Percentiles rank a stretch among this genome's conserved stretches.
These are phyloP conservation scores for Azemiops feae DNA, from an alignment of 2,113 vertebrate species.

Conservation along the genomic window DNA sequence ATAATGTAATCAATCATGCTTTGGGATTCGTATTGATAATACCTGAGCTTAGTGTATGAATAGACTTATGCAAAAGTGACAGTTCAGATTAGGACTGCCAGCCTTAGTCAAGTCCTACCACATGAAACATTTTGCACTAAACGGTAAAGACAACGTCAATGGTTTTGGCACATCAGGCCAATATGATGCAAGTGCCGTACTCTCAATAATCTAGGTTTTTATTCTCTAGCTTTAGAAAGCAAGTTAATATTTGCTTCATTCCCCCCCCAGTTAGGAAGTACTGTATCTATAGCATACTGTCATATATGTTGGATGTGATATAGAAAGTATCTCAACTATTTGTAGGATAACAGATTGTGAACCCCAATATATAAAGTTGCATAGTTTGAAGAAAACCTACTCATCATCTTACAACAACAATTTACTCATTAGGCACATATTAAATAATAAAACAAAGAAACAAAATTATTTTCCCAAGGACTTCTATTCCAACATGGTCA, in stretches of 20 bases:
- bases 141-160: background rate
- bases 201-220: background rate
- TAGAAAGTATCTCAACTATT: background rate
- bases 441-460: conserved; percentile 39
- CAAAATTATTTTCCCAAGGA: background rate
- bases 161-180: background rate
- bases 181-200: background rate
- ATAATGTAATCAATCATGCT: background rate
- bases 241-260: no score
- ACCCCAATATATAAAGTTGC: background rate
- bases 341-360: background rate
- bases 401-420: background rate
- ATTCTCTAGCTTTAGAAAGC: background rate
- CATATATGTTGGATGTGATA: background rate
- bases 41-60: background rate
- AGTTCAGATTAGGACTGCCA: background rate
- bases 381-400: background rate
- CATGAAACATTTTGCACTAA: background rate
- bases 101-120: background rate
- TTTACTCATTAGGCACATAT: background rate
- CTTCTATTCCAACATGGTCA: conserved; percentile 29
- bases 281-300: no score
- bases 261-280: no score
- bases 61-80: background rate
- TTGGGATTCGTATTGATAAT: background rate